Conservation (phyloP, 2,888 invertebrate genomes). For the Napeogenes sylphis region DNA sequence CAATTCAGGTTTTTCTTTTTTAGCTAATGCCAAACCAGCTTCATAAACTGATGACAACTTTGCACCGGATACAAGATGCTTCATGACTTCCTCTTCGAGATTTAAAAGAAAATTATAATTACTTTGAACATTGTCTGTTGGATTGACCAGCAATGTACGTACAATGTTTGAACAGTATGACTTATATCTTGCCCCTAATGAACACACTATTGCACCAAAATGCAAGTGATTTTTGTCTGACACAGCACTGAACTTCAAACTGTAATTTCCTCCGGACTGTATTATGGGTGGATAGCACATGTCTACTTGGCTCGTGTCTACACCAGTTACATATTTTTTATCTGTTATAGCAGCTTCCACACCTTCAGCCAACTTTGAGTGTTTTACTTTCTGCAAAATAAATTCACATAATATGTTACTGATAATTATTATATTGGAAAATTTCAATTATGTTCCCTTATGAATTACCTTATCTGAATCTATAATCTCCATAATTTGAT, state of each 20-base stretch:
- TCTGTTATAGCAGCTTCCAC: slow-evolving; percentile 96
- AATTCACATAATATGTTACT: background rate
- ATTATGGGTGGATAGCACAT: slow-evolving; percentile 99
- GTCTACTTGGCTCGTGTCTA: slow-evolving; percentile 93
- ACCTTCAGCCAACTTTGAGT: slow-evolving; percentile 95
- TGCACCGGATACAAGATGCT: slow-evolving; percentile 87
- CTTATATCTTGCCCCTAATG: slow-evolving; percentile 95
- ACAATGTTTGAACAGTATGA: slow-evolving; percentile 99
- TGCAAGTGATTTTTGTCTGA: slow-evolving; percentile 96
- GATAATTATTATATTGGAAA: background rate
- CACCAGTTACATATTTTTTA: slow-evolving; percentile 95
- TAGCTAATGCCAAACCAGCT: slow-evolving; percentile 86
- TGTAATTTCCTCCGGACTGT: slow-evolving; percentile 98
- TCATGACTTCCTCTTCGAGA: slow-evolving; percentile 93
- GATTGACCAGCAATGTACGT: slow-evolving; percentile 97
- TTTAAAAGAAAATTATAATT: slow-evolving; percentile 95
- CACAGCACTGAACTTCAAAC: slow-evolving; percentile 95
- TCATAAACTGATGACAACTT: slow-evolving; percentile 94
- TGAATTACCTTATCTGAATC: slow-evolving; percentile 92
- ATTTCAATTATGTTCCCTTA: background rate
- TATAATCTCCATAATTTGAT: slow-evolving; percentile 98
- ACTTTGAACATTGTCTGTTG: slow-evolving; percentile 85
- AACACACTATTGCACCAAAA: slow-evolving; percentile 97
- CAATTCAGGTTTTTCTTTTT: slow-evolving; percentile 90
- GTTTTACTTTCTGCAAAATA: slow-evolving; percentile 91